Evolutionary conservation across 2,113 vertebrate genomes (phyloP).

Genomic region (Phrynocephalus versicolor): DNA sequence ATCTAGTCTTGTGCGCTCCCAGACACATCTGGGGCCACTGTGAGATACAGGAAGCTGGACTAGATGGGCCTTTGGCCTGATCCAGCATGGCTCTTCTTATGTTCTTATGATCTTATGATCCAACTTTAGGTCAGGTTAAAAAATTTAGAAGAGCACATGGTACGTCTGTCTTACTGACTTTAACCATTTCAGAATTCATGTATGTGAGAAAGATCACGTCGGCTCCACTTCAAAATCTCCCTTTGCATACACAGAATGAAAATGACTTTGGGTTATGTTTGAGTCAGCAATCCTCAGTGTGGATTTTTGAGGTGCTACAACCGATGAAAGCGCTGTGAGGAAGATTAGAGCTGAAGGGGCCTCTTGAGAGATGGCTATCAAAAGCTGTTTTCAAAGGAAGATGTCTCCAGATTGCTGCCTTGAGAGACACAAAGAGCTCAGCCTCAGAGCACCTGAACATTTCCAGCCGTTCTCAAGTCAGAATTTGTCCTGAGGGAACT

Average conservation of each 20-base stretch:
- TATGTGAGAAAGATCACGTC: no score
- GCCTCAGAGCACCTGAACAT: background rate
- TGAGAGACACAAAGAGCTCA: background rate
- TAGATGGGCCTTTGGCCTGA: no score
- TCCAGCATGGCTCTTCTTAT: no score
- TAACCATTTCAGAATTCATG: no score
- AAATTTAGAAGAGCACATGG: no score
- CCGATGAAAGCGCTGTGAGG: background rate
- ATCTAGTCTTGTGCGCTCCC: no score
- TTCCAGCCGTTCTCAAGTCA: background rate
- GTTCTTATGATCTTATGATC: no score
- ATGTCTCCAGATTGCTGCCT: background rate
- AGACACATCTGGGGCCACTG: no score
- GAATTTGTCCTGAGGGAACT: background rate
- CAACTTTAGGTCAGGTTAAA: no score
- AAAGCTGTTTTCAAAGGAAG: background rate
- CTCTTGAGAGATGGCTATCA: background rate
- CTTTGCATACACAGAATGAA: background rate
- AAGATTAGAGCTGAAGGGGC: background rate
- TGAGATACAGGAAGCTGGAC: no score
- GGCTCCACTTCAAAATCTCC: background rate
- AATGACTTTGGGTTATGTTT: background rate
- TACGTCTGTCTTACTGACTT: no score
- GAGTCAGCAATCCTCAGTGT: background rate
- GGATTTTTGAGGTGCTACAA: background rate